A percentile compares a stretch with the other conserved stretches of the same genome.
Conservation (phyloP, 2,888 invertebrate genomes). For the Rhodophaea formosa region DNA sequence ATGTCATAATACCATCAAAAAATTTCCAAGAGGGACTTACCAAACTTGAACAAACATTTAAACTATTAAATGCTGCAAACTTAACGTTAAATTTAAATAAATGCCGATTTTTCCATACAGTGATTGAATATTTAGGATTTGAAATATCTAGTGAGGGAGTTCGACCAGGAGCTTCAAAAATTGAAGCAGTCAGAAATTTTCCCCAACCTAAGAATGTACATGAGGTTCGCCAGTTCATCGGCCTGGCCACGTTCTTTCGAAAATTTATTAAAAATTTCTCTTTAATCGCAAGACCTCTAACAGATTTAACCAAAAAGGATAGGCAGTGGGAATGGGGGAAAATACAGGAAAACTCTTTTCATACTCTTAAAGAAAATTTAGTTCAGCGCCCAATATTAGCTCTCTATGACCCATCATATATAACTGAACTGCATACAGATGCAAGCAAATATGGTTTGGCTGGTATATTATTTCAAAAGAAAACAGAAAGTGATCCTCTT, state of each 20-base stretch:
- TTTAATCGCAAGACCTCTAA: conserved; percentile 15
- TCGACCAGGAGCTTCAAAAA: background rate
- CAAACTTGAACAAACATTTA: background rate
- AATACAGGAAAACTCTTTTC: no score
- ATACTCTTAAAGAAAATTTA: no score
- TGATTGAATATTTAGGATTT: conserved; percentile 1
- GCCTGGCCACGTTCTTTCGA: conserved; percentile 12
- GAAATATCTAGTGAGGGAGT: background rate
- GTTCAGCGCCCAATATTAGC: conserved; percentile 20
- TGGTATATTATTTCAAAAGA: conserved; percentile 22
- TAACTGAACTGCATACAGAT: conserved; percentile 20
- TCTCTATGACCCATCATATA: conserved; percentile 20
- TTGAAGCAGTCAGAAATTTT: background rate
- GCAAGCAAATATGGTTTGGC: conserved; percentile 22
- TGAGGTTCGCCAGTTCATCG: no score
- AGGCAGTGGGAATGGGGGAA: no score
- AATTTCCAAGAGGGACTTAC: background rate
- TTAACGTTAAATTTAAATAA: background rate
- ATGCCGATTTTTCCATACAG: background rate
- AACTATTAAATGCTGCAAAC: background rate
- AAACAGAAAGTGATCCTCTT: no score
- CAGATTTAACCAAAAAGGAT: no score
- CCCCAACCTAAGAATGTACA: background rate
- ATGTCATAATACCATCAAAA: background rate
- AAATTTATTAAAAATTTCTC: conserved; percentile 14